Evolutionary conservation across 2,113 vertebrate genomes (phyloP), one percentile per base, ranked within the genome.

Genomic region (Synchiropus splendidus): DNA sequence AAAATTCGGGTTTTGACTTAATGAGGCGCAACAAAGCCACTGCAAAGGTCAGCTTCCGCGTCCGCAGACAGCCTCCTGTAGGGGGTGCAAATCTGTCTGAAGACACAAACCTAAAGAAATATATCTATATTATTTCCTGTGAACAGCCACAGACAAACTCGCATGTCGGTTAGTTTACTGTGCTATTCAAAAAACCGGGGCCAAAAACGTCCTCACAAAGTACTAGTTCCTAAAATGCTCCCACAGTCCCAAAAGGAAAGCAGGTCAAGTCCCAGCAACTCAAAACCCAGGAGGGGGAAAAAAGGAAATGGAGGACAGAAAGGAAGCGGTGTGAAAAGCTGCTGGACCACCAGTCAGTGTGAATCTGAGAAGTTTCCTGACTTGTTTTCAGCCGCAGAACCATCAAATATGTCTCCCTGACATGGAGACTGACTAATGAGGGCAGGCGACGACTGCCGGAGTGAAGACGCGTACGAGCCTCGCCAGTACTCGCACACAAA

Each of bases 401-500:
- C 14, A 16, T 13, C 9, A 2, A 15, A 34, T 44, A 34, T 34
- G 16, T 31, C 31, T 43, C 6, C 9, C 6, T 31, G 34, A 18
- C 16, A 33, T 35, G 32, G 42, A 18, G 21, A 27, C 21, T 27
- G 21, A 27, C 21, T 27, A 27, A 27, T 27, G 21, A 27, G 21
- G 21, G 21, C 21, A 27, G 21, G 21, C 21, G 21, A 44, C 6
- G 13, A 42, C 13, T n/a, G 13, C 5, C 14, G 13, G 32, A 34
- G 43, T 34, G 32, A 45, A 16, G 12, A 18, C 31, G 10, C 43
- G 18, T 45, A 45, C 9, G 33, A 15, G 21, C 9, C 40, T 42
- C 39, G 13, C 15, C 51, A 3, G 15, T 18, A 59, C 30, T 46
- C 37, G 53, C 27, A 47, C 6, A 16, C 6, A 38, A 46, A 18